phyloP scores from a whole-genome alignment of 2,113 vertebrate genomes.

The Mormyrus lacerda region DNA sequence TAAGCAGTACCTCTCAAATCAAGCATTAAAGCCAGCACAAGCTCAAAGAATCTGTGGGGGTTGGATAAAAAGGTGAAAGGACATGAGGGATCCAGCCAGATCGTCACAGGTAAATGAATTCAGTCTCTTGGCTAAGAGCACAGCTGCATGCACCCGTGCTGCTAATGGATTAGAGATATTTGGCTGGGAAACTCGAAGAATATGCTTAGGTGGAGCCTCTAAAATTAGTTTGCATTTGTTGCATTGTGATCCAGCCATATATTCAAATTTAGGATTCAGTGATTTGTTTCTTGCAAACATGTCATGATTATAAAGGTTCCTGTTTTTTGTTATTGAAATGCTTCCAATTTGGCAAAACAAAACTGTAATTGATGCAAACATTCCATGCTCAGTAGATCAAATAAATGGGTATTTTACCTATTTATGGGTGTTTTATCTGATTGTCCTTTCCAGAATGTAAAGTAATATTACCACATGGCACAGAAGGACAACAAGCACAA shows the following conservation, averaged over 20 bases:
- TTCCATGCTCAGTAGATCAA: background rate
- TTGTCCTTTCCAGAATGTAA: background rate
- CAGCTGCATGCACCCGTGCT: background rate
- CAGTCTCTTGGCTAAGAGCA: background rate
- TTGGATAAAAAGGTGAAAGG: background rate
- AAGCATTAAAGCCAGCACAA: background rate
- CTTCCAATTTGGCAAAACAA: background rate
- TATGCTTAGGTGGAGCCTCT: background rate
- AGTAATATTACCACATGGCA: background rate
- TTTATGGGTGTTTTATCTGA: background rate
- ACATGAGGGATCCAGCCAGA: background rate
- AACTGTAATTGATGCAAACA: background rate
- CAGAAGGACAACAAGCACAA: background rate
- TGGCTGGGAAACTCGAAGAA: background rate
- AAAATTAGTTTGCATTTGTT: background rate
- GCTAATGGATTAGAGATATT: background rate
- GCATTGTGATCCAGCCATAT: background rate
- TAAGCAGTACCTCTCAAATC: background rate
- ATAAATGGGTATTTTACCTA: background rate
- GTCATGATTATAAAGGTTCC: background rate
- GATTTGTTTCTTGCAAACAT: background rate
- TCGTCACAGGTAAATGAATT: background rate
- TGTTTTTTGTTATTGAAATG: background rate
- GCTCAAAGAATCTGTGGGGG: background rate
- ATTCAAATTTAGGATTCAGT: background rate